These are phyloP conservation scores for Rhegmatorhina hoffmannsi DNA, from an alignment of 2,113 vertebrate species.

Conservation along the genomic window DNA sequence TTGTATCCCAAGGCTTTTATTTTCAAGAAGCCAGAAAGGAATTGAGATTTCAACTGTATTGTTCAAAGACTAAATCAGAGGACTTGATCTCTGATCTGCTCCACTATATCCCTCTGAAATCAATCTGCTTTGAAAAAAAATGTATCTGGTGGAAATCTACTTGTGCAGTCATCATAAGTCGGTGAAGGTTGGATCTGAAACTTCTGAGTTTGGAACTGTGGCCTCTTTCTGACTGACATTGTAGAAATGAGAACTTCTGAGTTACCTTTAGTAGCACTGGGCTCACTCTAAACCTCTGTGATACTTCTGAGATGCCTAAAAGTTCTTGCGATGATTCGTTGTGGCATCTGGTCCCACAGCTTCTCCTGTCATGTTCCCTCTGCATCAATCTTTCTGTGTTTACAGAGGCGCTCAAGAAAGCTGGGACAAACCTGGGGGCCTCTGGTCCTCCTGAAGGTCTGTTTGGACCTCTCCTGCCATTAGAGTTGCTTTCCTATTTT, in stretches of 20 bases:
- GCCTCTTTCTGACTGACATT: neutral
- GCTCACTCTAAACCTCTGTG: neutral
- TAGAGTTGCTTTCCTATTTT: neutral
- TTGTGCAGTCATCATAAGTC: rapidly evolving
- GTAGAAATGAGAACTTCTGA: neutral
- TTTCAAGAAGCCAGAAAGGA: neutral
- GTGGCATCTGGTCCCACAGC: neutral
- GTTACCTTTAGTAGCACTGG: neutral
- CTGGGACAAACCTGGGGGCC: neutral
- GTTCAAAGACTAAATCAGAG: neutral
- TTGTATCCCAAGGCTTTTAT: neutral
- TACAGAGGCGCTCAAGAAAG: neutral
- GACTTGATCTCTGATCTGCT: neutral
- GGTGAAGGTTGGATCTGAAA: neutral
- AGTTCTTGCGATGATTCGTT: neutral
- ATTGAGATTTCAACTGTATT: neutral
- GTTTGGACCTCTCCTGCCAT: neutral
- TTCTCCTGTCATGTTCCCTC: neutral
- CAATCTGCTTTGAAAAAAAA: neutral
- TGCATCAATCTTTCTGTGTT: neutral
- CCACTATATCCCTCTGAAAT: neutral
- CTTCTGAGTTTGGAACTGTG: neutral
- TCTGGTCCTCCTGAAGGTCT: neutral
- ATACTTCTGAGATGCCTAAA: neutral
- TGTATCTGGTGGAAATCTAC: neutral